phyloP scores from a whole-genome alignment of 2,113 vertebrate genomes.

The Ia io region DNA sequence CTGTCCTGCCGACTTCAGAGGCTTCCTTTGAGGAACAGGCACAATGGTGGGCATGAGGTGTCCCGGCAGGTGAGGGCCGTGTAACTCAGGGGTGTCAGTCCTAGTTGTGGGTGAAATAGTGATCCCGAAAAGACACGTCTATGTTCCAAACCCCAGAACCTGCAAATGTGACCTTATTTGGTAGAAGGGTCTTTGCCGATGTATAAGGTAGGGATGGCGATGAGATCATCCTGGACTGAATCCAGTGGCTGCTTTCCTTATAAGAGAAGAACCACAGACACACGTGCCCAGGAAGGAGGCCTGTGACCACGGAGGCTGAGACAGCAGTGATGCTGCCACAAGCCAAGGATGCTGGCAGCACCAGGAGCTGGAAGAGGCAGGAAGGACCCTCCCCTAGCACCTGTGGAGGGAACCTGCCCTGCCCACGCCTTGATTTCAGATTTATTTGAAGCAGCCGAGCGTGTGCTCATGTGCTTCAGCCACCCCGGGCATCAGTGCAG shows the following conservation, averaged over 20 bases:
- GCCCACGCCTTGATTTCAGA: accelerated
- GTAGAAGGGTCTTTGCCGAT: background rate
- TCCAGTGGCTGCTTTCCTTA: accelerated
- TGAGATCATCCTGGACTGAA: no score
- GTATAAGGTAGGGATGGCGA: background rate
- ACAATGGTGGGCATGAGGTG: accelerated
- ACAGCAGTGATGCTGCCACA: accelerated
- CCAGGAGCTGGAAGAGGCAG: background rate
- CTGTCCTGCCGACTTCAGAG: background rate
- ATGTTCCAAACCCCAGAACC: background rate
- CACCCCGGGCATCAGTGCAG: accelerated
- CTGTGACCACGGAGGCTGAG: accelerated
- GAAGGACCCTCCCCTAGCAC: background rate
- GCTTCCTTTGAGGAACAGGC: background rate
- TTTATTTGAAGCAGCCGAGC: no score
- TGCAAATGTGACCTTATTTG: accelerated
- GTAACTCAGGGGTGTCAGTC: background rate
- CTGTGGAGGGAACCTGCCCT: accelerated
- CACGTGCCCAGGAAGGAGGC: background rate
- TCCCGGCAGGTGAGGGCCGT: accelerated
- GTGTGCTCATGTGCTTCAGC: accelerated
- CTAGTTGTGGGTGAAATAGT: no score
- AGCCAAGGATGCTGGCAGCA: background rate
- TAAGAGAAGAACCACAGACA: background rate
- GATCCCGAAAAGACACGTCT: background rate